These are phyloP conservation scores for Ailurus styani DNA, from an alignment of 2,113 vertebrate species.

Conservation along the genomic window DNA sequence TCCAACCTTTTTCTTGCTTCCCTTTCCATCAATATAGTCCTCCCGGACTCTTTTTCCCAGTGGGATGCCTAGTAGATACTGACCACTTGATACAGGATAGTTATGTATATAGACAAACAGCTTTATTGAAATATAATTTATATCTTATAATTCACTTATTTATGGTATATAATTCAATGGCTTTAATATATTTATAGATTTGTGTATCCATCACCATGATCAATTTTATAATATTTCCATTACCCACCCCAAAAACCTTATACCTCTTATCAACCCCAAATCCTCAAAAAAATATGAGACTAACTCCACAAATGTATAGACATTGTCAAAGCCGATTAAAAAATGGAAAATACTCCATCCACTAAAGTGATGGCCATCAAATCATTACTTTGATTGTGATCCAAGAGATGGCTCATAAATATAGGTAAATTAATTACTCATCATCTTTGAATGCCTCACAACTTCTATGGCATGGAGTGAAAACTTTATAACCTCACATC, in stretches of 20 bases:
- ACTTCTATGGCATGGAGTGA: not conserved
- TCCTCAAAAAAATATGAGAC: not conserved
- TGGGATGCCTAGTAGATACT: accelerated
- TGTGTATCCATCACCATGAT: not conserved
- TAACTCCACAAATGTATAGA: not conserved
- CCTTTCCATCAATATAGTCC: not conserved
- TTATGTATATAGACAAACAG: not conserved
- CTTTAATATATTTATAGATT: not conserved
- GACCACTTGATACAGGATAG: not conserved
- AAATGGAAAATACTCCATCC: not conserved
- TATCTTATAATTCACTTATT: not conserved
- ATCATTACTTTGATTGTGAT: not conserved
- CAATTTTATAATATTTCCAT: not conserved
- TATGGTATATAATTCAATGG: not conserved
- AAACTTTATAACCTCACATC: not conserved
- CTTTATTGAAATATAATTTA: not conserved
- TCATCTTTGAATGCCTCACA: not conserved
- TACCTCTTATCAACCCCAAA: not conserved
- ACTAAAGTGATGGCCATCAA: not conserved
- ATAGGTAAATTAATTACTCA: not conserved
- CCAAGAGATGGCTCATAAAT: not conserved
- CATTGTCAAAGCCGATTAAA: not conserved
- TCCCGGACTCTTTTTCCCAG: not conserved
- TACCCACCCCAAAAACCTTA: not conserved
- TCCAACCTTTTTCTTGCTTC: not conserved